phyloP scores from a whole-genome alignment of 2,888 invertebrate genomes.

The Cheilosia scutellata region DNA sequence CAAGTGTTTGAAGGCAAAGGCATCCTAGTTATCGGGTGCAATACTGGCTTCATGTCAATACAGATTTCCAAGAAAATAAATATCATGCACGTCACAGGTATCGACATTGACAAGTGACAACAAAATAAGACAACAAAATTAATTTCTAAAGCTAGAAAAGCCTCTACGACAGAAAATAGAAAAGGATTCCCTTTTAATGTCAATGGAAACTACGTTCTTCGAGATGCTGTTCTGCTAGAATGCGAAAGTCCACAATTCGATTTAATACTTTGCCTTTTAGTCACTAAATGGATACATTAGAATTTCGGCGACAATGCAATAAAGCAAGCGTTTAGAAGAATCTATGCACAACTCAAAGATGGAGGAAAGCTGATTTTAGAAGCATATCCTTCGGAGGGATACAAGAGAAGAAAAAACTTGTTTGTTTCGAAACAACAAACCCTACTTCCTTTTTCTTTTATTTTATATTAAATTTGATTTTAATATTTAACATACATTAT shows the following conservation, averaged over 20 bases:
- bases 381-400: constrained; percentile 92
- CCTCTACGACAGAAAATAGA: constrained; percentile 77
- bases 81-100: constrained; percentile 89
- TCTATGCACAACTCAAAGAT: constrained; percentile 90
- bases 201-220: constrained; percentile 93
- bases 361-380: constrained; percentile 93
- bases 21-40: constrained; percentile 95
- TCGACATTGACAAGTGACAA: constrained; percentile 92
- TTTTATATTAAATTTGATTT: no score
- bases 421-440: no score
- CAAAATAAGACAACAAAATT: constrained; percentile 84
- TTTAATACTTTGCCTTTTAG: constrained; percentile 92
- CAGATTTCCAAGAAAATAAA: constrained; percentile 89
- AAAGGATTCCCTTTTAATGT: constrained; percentile 90
- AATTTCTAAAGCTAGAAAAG: constrained; percentile 63
- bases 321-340: constrained; percentile 91
- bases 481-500: no score
- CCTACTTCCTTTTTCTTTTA: no score
- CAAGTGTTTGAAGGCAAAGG: constrained; percentile 90
- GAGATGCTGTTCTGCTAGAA: constrained; percentile 89
- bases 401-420: constrained; percentile 89
- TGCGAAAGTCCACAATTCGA: constrained; percentile 92
- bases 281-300: constrained; percentile 96
- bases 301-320: constrained; percentile 95
- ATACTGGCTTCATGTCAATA: constrained; percentile 92